These are phyloP conservation scores for Eustalomyia histrio DNA, from an alignment of 2,888 invertebrate species.

Conservation along the genomic window DNA sequence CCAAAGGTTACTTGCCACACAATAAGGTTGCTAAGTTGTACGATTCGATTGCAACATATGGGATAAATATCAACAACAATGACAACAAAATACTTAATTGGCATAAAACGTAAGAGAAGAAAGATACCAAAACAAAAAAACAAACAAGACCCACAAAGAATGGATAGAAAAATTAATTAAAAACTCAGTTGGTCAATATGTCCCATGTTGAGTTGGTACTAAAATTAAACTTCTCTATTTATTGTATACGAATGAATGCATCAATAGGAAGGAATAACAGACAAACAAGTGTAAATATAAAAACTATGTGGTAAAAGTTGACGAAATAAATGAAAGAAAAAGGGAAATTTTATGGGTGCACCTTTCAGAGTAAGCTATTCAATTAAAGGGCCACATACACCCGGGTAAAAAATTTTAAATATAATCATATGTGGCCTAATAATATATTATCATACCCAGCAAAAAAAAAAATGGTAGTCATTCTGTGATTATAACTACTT, in stretches of 20 bases:
- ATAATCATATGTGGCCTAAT: no score
- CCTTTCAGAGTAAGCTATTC: no score
- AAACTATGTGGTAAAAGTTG: neutral
- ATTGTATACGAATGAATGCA: slow-evolving; percentile 20
- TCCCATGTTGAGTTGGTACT: slow-evolving; percentile 37
- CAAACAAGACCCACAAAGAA: slow-evolving; percentile 1
- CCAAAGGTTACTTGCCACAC: slow-evolving; percentile 35
- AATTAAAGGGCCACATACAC: no score
- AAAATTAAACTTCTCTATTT: slow-evolving; percentile 50
- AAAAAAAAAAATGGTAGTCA: no score
- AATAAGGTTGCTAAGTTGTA: slow-evolving; percentile 15
- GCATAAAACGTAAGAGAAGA: slow-evolving; percentile 17
- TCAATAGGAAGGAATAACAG: slow-evolving; percentile 9
- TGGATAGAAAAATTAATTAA: slow-evolving; percentile 56
- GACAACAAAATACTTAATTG: slow-evolving; percentile 36
- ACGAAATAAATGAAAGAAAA: no score
- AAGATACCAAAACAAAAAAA: slow-evolving; percentile 11
- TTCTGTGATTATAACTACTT: no score
- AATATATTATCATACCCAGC: no score
- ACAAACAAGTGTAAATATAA: slow-evolving; percentile 34
- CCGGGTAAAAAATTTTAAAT: no score
- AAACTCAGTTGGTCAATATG: slow-evolving; percentile 59
- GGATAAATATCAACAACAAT: slow-evolving; percentile 32
- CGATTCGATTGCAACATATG: slow-evolving; percentile 53
- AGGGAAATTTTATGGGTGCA: no score